A percentile compares a stretch with the other conserved stretches of the same genome.
These are phyloP conservation scores for Xerus rutilus DNA, from an alignment of 2,797 vertebrate genomes.

Conservation along the genomic window DNA sequence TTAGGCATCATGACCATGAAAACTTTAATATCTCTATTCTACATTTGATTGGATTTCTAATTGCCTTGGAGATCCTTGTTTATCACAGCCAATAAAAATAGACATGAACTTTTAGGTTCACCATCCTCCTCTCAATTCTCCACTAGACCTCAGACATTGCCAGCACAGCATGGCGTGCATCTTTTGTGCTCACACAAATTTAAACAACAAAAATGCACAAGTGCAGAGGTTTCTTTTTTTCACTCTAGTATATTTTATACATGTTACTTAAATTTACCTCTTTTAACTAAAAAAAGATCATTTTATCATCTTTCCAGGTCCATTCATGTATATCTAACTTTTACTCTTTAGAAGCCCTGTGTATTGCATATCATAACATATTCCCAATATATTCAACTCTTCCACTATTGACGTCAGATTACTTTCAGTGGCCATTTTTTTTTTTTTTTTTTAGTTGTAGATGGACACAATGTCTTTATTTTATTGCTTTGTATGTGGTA, in stretches of 20 bases:
- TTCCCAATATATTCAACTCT: neutral
- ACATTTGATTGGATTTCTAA: constrained; percentile 61
- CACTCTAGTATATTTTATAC: neutral
- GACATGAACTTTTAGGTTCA: constrained; percentile 38
- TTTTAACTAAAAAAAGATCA: neutral
- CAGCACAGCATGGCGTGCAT: neutral
- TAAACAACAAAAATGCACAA: neutral
- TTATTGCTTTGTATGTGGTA: too few species aligned
- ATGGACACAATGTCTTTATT: too few species aligned
- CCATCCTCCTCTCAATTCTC: neutral
- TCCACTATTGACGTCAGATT: neutral
- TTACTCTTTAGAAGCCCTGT: neutral
- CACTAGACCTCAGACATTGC: neutral
- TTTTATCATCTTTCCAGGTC: neutral
- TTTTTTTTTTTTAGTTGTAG: too few species aligned
- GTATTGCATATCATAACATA: neutral
- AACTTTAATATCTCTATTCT: constrained; percentile 52
- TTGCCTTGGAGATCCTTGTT: constrained; percentile 33
- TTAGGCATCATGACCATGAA: constrained; percentile 13
- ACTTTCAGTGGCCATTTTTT: neutral
- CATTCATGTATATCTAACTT: neutral
- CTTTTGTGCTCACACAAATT: neutral
- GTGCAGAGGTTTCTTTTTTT: neutral
- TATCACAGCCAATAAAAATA: constrained; percentile 46
- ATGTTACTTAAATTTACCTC: neutral